These are phyloP conservation scores for Leptarthrus brevirostris DNA, from an alignment of 2,888 invertebrate species.

Conservation along the genomic window DNA sequence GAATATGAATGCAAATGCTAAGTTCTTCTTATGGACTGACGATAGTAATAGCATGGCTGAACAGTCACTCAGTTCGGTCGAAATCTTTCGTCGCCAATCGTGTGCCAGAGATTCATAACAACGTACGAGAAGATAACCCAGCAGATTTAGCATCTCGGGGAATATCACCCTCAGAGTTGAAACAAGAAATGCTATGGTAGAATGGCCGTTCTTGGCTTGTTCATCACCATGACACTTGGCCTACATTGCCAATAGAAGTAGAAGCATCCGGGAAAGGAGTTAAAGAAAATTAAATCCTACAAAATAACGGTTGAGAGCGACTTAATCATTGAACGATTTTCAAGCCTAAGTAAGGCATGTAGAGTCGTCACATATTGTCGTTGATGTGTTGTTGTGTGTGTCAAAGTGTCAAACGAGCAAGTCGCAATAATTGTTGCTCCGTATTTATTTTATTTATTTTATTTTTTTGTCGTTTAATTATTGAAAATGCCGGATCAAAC, in stretches of 20 bases:
- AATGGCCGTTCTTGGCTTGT: neutral
- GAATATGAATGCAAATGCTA: no score
- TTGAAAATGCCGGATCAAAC: no score
- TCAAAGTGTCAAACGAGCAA: no score
- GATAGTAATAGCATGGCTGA: neutral
- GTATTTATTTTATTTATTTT: no score
- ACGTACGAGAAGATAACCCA: neutral
- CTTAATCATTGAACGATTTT: no score
- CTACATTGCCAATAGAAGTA: neutral
- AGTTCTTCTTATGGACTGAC: no score
- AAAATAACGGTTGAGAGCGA: slow-evolving; percentile 9
- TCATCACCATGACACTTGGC: neutral
- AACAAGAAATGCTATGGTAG: neutral
- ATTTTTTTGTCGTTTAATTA: no score
- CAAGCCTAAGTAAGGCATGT: no score
- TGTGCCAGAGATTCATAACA: neutral
- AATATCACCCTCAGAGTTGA: neutral
- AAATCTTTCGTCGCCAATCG: neutral
- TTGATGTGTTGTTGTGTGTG: no score
- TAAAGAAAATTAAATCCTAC: slow-evolving; percentile 33
- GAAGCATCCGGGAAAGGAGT: no score
- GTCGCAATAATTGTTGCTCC: no score
- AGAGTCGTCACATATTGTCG: no score
- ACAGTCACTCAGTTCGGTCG: neutral
- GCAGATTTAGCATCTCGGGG: neutral